Percentiles rank a stretch among this genome's conserved stretches.
phyloP scores from a whole-genome alignment of 2,888 invertebrate species.

The Lithophane ornitopus region DNA sequence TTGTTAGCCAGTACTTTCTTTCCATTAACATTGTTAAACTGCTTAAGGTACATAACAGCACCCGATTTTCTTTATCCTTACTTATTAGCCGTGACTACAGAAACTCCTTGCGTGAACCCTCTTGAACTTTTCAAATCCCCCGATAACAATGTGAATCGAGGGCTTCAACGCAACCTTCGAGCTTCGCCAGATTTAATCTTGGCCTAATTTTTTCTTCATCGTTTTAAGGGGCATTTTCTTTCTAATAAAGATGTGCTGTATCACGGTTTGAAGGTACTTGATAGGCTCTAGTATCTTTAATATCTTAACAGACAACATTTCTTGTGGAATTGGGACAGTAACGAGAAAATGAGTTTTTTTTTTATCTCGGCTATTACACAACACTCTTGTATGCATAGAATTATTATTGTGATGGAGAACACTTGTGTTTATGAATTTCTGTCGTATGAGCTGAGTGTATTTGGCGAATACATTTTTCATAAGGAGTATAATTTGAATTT shows the following conservation, averaged over 20 bases:
- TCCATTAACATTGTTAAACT: conserved; percentile 15
- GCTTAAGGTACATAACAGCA: conserved; percentile 33
- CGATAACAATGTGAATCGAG: conserved; percentile 71
- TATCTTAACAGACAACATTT: conserved; percentile 76
- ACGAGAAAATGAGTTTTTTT: conserved; percentile 69
- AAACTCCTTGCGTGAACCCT: conserved; percentile 63
- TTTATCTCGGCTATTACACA: conserved; percentile 40
- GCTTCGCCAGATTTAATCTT: conserved; percentile 73
- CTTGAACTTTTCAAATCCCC: conserved; percentile 69
- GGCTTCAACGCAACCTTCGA: conserved; percentile 65
- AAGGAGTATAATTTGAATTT: conserved; percentile 56
- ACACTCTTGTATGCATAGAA: conserved; percentile 60
- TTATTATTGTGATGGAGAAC: conserved; percentile 58
- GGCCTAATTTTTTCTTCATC: conserved; percentile 69
- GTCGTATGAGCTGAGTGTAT: conserved; percentile 32
- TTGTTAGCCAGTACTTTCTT: conserved; percentile 2
- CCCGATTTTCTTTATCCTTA: conserved; percentile 51
- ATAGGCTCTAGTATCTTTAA: conserved; percentile 75
- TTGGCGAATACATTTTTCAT: conserved; percentile 43
- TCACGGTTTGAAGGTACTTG: conserved; percentile 69
- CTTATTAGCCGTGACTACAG: conserved; percentile 58
- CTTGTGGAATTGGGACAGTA: conserved; percentile 70
- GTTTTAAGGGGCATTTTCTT: conserved; percentile 62
- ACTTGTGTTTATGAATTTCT: conserved; percentile 50
- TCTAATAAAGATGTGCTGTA: conserved; percentile 71